Evolutionary conservation across 2,888 invertebrate genomes (phyloP), one percentile per base, ranked within the genome.

Genomic region (Sphaerolaimus hirsutus): DNA sequence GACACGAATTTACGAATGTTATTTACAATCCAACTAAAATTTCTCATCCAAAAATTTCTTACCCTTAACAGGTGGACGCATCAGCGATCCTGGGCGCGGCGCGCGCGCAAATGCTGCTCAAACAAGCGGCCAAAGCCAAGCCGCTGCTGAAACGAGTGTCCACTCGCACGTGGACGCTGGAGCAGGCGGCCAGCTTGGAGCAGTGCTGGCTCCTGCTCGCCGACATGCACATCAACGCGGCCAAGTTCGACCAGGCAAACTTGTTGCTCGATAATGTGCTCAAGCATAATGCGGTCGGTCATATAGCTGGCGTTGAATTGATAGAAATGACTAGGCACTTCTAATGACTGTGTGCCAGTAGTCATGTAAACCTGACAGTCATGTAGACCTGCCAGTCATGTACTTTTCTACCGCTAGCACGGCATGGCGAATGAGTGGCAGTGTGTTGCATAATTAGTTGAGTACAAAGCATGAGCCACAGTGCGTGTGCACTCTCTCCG

Each of bases 111-210:
- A 78, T 84, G 59, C 74, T 84, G 24, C 67, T 84, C 43, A 93
- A 91, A 62, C 89, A 86, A 66, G 75, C 76, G 0, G 86, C 84
- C 21, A 72, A 86, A 44, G 89, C 91, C 0, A 77, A 87, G 56
- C 86, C 83, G 63, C 81, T 87, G 56, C 64, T 97, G 45, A 93
- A 93, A 65, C 71, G 84, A 26, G 75, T 91, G 21, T 75, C 79
- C 0, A 80, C 82, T 53, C 75, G 76, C 45, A 69, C 72, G 1
- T 93, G 91, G 91, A 83, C 78, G 17, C 82, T 87, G 54, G 86
- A 89, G 62, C 87, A 89, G 58, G 86, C 89, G 0, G 89, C 91
- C 59, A 86, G 89, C 58, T 69, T 93, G 49, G 93, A 93, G 68
- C 75, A 81, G 50, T 81, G 86, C 64, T 93, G 93, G 93, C 64